phyloP scores from a whole-genome alignment of 2,797 vertebrate genomes.

The Siniperca obscura region DNA sequence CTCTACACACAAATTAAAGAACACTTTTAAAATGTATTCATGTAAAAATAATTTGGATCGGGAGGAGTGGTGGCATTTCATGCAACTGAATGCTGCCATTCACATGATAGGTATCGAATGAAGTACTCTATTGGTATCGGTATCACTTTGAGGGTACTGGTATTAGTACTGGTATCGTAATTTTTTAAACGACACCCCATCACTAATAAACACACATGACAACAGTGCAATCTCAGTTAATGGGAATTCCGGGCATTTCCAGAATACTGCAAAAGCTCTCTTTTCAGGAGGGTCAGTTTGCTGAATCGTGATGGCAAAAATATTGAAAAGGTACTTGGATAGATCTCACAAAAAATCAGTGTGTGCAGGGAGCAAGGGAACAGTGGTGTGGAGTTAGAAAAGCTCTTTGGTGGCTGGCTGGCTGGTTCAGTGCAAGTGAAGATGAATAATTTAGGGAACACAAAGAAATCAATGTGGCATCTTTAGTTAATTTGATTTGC shows the following conservation, averaged over 20 bases:
- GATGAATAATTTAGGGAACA: constrained; percentile 86
- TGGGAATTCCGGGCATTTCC: constrained; percentile 71
- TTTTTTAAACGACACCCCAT: no score
- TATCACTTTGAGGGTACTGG: no score
- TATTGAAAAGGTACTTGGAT: constrained; percentile 52
- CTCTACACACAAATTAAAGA: no score
- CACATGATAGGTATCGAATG: no score
- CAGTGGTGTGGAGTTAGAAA: constrained; percentile 54
- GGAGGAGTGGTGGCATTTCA: no score
- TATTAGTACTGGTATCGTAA: no score
- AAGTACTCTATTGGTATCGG: no score
- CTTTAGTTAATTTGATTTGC: constrained; percentile 87
- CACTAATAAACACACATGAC: constrained; percentile 20
- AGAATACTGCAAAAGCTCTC: constrained; percentile 56
- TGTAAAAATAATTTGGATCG: no score
- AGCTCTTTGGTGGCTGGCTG: constrained; percentile 74
- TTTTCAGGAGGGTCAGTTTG: constrained; percentile 67
- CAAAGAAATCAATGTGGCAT: constrained; percentile 86
- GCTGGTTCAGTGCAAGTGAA: constrained; percentile 78
- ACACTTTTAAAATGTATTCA: no score
- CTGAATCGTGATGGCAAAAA: constrained; percentile 53
- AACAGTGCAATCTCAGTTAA: constrained; percentile 69
- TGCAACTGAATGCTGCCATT: no score
- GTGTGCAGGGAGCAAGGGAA: constrained; percentile 49
- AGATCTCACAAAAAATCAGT: constrained; percentile 61